These are phyloP conservation scores for Mastigias papua DNA, from an alignment of 30 jellyfish, hydroid and myxozoan species.

Conservation along the genomic window DNA sequence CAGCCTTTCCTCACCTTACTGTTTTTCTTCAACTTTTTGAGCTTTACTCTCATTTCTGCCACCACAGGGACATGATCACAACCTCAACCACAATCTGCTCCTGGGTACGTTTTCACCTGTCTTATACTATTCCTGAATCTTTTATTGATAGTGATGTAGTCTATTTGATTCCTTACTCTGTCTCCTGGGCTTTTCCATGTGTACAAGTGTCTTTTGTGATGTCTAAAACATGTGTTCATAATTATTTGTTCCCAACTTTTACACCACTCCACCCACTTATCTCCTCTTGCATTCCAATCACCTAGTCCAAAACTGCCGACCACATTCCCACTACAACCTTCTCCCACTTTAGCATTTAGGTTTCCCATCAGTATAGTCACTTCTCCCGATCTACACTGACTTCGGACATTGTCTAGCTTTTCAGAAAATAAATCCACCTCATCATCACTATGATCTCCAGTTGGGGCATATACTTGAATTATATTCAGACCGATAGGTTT, in stretches of 20 bases:
- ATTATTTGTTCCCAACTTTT: neutral
- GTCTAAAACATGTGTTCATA: conserved; percentile 9
- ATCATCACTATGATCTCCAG: neutral
- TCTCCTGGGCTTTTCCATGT: conserved; percentile 39
- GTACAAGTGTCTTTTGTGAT: neutral
- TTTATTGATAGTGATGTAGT: conserved; percentile 15
- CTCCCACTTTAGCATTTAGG: conserved; percentile 29
- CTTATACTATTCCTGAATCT: conserved; percentile 19
- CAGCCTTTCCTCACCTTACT: neutral
- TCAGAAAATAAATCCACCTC: neutral
- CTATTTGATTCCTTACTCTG: conserved; percentile 22
- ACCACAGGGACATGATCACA: conserved; percentile 6
- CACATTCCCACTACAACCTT: neutral
- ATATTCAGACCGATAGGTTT: neutral
- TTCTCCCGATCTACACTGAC: neutral
- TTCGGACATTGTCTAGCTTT: neutral
- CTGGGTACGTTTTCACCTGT: conserved; percentile 25
- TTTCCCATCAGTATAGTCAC: conserved; percentile 50
- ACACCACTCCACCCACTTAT: neutral
- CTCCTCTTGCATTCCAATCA: conserved; percentile 15
- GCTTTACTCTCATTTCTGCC: neutral
- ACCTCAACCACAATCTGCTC: conserved; percentile 5
- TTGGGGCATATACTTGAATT: conserved; percentile 9
- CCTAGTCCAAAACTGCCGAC: conserved; percentile 21
- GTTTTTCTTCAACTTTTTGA: neutral